phyloP scores from a whole-genome alignment of 2,113 vertebrate genomes.

The Choloepus hoffmanni region DNA sequence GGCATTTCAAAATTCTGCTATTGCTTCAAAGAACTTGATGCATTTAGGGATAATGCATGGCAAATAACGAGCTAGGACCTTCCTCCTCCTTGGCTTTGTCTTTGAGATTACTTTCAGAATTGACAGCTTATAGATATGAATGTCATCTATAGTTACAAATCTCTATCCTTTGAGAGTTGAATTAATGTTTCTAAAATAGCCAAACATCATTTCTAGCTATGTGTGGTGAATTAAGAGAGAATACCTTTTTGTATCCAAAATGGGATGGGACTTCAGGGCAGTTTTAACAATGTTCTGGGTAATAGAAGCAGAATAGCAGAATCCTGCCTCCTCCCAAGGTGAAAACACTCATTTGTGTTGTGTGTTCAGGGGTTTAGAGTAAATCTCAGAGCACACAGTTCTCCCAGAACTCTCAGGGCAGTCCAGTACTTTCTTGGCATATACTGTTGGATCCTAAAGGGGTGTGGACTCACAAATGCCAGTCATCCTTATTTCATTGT shows the following conservation, averaged over 20 bases:
- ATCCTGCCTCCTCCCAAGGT: neutral
- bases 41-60: neutral
- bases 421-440: neutral
- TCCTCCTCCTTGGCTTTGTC: neutral
- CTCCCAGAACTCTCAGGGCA: neutral
- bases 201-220: neutral
- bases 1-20: neutral
- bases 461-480: neutral
- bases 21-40: neutral
- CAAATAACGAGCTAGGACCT: neutral
- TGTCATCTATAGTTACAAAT: neutral
- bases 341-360: neutral
- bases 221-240: neutral
- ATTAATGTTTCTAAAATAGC: neutral
- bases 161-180: neutral
- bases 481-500: neutral
- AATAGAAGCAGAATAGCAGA: neutral
- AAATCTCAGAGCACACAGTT: neutral
- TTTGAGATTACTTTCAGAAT: slow-evolving; percentile 35
- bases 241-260: neutral
- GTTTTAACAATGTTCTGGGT: neutral
- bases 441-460: neutral
- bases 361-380: neutral
- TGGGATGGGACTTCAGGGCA: neutral
- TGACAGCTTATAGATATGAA: neutral